phyloP scores from a whole-genome alignment of 2,888 invertebrate species.

The Glyphotaelius pellucidus region DNA sequence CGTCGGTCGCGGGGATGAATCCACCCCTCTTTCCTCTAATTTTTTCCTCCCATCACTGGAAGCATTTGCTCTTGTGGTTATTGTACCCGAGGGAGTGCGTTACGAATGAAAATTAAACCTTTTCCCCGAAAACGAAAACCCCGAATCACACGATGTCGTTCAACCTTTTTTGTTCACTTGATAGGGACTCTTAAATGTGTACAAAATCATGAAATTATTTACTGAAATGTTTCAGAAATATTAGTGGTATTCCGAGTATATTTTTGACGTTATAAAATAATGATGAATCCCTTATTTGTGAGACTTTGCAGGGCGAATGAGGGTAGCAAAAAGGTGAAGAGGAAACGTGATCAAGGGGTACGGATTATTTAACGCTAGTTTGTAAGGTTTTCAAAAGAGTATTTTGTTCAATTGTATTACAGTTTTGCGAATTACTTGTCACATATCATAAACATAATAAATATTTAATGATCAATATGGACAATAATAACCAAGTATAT shows the following conservation, averaged over 20 bases:
- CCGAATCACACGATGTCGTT: constrained; percentile 32
- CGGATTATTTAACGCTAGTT: neutral
- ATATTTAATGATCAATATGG: no score
- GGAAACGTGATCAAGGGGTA: neutral
- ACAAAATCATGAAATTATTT: constrained; percentile 21
- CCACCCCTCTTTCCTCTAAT: constrained; percentile 29
- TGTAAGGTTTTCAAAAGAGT: no score
- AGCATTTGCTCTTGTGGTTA: constrained; percentile 56
- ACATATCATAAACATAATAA: neutral
- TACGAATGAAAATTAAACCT: constrained; percentile 65
- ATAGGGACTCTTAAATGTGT: constrained; percentile 13
- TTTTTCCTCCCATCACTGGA: constrained; percentile 41
- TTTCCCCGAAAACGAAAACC: constrained; percentile 45
- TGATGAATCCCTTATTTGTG: neutral
- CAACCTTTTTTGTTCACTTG: constrained; percentile 19
- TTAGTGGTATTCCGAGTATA: neutral
- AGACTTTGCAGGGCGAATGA: neutral
- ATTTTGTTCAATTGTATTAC: neutral
- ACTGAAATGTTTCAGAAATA: neutral
- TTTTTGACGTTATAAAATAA: neutral
- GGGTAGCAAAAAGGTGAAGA: neutral
- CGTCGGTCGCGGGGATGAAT: neutral
- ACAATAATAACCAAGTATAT: no score
- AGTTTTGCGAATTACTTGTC: neutral
- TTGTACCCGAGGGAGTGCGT: constrained; percentile 60